Conservation (phyloP, 2,797 vertebrate genomes). For the Amblyraja radiata region DNA sequence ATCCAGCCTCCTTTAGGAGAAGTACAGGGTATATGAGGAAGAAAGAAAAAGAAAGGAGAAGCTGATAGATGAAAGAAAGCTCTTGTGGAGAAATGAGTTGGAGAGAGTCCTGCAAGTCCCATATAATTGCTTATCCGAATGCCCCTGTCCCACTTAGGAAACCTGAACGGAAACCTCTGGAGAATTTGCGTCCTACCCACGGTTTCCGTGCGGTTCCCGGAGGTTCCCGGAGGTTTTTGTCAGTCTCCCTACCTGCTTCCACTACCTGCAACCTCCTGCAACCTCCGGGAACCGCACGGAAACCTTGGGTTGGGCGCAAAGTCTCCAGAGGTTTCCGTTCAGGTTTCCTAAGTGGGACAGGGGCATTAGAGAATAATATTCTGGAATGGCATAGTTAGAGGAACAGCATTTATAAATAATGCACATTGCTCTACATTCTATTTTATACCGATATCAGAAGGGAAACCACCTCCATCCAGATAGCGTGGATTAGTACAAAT, state of each 20-base stretch:
- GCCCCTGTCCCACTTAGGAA: no score
- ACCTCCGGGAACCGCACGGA: no score
- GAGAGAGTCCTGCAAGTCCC: background rate
- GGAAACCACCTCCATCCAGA: background rate
- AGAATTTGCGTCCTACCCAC: no score
- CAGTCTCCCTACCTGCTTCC: no score
- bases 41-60: background rate
- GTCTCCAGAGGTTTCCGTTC: no score
- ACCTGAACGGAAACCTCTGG: no score
- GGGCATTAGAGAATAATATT: background rate
- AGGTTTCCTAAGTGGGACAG: no score
- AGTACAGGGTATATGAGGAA: background rate
- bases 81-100: background rate
- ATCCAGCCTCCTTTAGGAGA: background rate
- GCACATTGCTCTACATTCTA: background rate
- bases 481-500: background rate
- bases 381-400: background rate
- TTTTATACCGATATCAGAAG: slow-evolving; percentile 1
- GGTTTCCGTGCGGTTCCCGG: no score
- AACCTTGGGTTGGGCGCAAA: no score
- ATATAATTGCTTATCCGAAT: background rate
- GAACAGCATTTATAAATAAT: background rate
- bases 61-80: background rate
- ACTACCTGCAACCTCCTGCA: no score
- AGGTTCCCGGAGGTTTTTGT: no score